Conservation (phyloP, 2,888 invertebrate genomes). For the Catonia carolina region DNA sequence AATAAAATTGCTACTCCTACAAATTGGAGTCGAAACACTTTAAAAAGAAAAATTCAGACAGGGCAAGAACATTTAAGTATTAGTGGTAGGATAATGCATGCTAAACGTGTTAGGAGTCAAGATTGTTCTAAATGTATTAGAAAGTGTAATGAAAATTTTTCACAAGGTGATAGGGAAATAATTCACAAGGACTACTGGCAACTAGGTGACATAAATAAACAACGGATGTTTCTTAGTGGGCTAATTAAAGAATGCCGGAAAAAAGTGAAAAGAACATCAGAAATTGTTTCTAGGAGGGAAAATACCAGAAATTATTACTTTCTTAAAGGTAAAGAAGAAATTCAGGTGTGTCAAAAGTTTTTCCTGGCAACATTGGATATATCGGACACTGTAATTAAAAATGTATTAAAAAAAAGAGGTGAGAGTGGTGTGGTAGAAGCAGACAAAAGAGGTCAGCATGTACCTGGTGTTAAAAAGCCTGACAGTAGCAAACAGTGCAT, state of each 20-base stretch:
- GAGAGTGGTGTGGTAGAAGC: neutral
- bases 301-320: conserved; percentile 1
- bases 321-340: neutral
- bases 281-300: neutral
- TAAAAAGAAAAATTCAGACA: no score
- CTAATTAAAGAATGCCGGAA: neutral
- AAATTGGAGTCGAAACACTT: no score
- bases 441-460: neutral
- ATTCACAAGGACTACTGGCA: neutral
- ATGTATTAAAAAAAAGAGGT: neutral
- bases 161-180: neutral
- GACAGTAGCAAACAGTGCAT: neutral
- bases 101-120: no score
- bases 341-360: neutral
- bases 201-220: neutral
- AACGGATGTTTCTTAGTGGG: neutral
- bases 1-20: no score
- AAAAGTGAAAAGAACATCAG: neutral
- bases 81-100: no score
- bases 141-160: no score
- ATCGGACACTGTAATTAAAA: neutral
- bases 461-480: neutral
- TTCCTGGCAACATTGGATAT: neutral
- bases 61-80: no score
- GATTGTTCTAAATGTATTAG: no score